Evolutionary conservation across 92 coral and sea anemone species (phyloP).

Genomic region (Actinernus sp.): DNA sequence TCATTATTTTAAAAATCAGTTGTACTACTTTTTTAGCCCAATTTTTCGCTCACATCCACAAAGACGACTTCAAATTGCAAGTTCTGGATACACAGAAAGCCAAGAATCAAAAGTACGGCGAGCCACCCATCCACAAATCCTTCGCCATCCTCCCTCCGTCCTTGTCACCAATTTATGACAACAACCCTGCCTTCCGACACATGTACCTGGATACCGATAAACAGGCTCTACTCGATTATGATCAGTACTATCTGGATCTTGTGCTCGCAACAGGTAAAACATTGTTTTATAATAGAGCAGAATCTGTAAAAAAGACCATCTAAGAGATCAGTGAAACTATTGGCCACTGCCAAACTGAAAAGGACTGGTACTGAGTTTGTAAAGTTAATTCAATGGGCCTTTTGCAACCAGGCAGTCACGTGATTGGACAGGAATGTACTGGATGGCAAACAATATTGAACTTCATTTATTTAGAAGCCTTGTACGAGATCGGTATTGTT

Average conservation of each 20-base stretch:
- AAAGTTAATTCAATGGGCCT: too few relatives aligned
- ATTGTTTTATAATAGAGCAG: too few relatives aligned
- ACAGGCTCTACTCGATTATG: constrained; percentile 76
- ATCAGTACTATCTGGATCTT: constrained; percentile 87
- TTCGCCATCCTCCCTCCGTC: constrained; percentile 78
- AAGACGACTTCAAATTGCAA: constrained; percentile 86
- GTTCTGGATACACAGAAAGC: constrained; percentile 7
- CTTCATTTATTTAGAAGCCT: too few relatives aligned
- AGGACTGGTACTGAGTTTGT: too few relatives aligned
- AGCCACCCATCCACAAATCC: constrained; percentile 39
- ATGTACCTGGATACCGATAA: constrained; percentile 69
- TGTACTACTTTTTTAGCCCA: constrained; percentile 60
- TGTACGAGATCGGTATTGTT: too few relatives aligned
- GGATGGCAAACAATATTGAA: too few relatives aligned
- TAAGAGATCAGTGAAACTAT: too few relatives aligned
- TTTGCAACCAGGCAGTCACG: too few relatives aligned
- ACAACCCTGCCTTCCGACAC: constrained; percentile 88
- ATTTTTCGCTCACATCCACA: constrained; percentile 87
- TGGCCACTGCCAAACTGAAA: too few relatives aligned
- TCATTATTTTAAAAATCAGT: too few relatives aligned
- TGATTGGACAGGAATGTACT: too few relatives aligned
- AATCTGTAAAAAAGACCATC: too few relatives aligned
- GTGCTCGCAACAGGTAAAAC: constrained; percentile 96
- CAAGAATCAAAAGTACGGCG: constrained; percentile 7
- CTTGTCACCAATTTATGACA: constrained; percentile 78